Base-by-base conservation (phyloP, 2,888 invertebrate genomes). In the Chloromyia formosa region DNA sequence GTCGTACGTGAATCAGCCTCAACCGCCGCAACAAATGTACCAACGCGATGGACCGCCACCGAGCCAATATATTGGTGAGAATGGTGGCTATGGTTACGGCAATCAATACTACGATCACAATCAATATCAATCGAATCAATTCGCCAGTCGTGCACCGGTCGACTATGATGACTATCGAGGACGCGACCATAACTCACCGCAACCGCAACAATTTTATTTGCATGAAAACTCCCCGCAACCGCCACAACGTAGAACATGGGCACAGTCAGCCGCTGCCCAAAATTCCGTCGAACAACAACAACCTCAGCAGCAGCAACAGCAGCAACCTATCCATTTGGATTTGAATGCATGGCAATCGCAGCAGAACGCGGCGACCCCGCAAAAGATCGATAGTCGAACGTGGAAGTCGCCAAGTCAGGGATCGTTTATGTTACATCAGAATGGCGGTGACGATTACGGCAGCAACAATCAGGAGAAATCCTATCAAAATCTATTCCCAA, bases 161-260 rank as follows among this genome's bases (percentile, higher is more conserved):
- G 87, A 88, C 74, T 92, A 93, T 74, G 85, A 85, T 78, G 84
- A 86, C 71, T 85, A 85, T 80, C 84, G 82, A 80, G 79, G 77
- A 82, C 73, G 80, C 80, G 83, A 77, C 77, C 83, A 80, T 18
- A 81, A 80, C 68, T 81, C 81, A 20, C 81, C 80, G 60, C 84
- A 84, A 79, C 87, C 89, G 76, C 87, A 89, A 78, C 91, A 93
- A 84, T 94, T 93, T 85, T 94, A 91, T 85, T 86, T 94, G 80
- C 93, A 94, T 83, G 93, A 93, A 81, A 88, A 88, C 77, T 80
- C 84, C 23, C 87, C 88, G 84, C 84, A 85, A 84, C 81, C 85
- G 82, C 81, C 86, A 72, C 90, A 89, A 82, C 84, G 91, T 9
- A 86, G 91, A 79, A 92, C 91, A 1, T 92, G 92, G 92, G 90